Evolutionary conservation across 2,888 invertebrate species (phyloP).

Genomic region (Cephus nigrinus): DNA sequence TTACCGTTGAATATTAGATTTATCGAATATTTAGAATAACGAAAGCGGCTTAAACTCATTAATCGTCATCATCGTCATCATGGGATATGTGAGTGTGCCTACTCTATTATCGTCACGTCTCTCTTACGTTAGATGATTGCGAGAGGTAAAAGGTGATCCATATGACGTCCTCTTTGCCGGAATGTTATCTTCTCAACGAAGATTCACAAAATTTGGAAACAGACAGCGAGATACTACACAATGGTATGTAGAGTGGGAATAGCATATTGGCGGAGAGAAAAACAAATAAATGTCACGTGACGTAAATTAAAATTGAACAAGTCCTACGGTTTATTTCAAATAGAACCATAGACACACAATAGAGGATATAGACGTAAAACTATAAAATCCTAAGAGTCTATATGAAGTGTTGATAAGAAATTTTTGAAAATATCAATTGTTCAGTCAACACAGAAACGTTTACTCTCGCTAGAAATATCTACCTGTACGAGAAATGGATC

Average conservation of each 20-base stretch:
- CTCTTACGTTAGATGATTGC: slow-evolving; percentile 26
- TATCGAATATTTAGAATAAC: neutral
- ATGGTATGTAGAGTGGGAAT: slow-evolving; percentile 36
- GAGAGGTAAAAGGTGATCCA: slow-evolving; percentile 40
- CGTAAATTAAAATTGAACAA: no score
- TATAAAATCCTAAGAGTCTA: neutral
- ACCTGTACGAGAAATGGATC: neutral
- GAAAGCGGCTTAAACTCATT: neutral
- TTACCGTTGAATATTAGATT: neutral
- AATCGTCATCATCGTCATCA: neutral
- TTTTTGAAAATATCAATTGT: neutral
- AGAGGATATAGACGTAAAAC: neutral
- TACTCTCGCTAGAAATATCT: neutral
- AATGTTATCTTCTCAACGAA: slow-evolving; percentile 49
- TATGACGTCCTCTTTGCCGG: slow-evolving; percentile 56
- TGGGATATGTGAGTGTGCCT: neutral
- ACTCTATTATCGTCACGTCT: neutral
- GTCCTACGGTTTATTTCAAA: no score
- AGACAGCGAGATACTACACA: slow-evolving; percentile 23
- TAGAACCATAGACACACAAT: neutral
- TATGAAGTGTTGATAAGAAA: neutral
- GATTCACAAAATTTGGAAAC: slow-evolving; percentile 40
- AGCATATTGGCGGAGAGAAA: neutral
- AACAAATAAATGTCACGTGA: neutral
- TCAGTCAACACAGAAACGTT: neutral